Conservation (phyloP, 2,113 vertebrate genomes). For the Hippocampus guttulatus region DNA sequence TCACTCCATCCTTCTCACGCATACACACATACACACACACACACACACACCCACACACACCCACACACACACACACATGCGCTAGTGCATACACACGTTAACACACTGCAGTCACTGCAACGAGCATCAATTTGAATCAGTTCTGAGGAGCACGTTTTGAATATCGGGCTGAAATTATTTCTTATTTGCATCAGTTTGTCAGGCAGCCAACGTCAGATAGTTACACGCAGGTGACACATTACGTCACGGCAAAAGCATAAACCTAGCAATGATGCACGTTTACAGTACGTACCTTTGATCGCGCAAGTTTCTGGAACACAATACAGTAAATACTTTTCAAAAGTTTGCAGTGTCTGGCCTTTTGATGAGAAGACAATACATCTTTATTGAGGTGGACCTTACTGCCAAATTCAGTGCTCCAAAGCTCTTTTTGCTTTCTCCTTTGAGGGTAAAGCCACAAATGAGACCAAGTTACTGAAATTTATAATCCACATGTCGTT, state of each 20-base stretch:
- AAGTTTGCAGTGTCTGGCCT: not conserved
- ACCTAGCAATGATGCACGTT: not conserved
- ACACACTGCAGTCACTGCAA: not conserved
- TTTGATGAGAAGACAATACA: not conserved
- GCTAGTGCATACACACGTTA: not conserved
- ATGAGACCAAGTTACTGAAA: not conserved
- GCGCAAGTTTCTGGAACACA: not conserved
- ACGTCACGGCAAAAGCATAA: too few relatives aligned
- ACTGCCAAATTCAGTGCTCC: not conserved
- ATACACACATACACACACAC: not conserved
- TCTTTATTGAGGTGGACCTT: not conserved
- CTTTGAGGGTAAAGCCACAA: not conserved
- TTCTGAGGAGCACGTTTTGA: not conserved
- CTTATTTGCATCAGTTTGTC: not conserved
- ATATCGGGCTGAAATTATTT: not conserved
- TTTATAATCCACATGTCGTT: not conserved
- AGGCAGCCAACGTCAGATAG: not conserved
- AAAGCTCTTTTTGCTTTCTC: not conserved
- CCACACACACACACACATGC: slow-evolving; percentile 2
- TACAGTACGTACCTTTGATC: not conserved
- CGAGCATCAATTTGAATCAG: not conserved
- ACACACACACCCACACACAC: not conserved
- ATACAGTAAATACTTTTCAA: not conserved
- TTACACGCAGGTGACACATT: too few relatives aligned
- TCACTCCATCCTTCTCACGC: slow-evolving; percentile 11